phyloP scores from a whole-genome alignment of 2,113 vertebrate species.

The Microtus montanus region DNA sequence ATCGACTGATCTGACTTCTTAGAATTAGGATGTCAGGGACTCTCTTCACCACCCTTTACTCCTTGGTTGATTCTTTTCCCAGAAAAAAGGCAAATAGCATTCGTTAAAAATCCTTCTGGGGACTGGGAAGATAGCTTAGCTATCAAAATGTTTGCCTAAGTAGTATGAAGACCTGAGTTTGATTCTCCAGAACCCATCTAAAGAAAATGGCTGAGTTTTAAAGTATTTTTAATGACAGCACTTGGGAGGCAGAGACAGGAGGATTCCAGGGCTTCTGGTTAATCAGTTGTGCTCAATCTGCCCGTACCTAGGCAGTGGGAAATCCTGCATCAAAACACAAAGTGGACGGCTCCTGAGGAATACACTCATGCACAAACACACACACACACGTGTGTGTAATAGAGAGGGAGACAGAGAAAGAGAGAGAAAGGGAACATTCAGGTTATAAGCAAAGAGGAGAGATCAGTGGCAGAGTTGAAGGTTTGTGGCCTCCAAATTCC shows the following conservation, averaged over 20 bases:
- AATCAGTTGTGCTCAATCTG: neutral
- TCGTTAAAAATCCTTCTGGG: neutral
- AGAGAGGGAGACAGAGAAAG: neutral
- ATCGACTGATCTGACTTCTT: conserved; percentile 16
- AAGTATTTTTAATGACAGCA: neutral
- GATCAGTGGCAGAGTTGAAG: neutral
- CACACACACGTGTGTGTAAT: no score
- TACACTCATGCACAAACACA: neutral
- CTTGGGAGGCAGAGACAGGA: neutral
- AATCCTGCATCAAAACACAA: neutral
- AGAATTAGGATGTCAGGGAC: neutral
- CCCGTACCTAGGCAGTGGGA: neutral
- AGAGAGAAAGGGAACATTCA: neutral
- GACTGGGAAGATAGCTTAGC: neutral
- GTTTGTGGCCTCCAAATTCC: neutral
- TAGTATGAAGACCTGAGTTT: neutral
- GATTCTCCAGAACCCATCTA: neutral
- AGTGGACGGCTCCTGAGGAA: neutral
- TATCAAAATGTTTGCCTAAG: neutral
- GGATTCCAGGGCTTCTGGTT: neutral
- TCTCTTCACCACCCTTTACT: neutral
- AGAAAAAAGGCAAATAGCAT: conserved; percentile 23
- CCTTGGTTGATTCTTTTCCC: neutral
- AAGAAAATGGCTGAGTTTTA: neutral
- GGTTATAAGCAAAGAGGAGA: neutral